Evolutionary conservation across 2,797 vertebrate species (phyloP), one percentile per base, ranked within the genome.

Genomic region (Neosilurus mollespiculum): DNA sequence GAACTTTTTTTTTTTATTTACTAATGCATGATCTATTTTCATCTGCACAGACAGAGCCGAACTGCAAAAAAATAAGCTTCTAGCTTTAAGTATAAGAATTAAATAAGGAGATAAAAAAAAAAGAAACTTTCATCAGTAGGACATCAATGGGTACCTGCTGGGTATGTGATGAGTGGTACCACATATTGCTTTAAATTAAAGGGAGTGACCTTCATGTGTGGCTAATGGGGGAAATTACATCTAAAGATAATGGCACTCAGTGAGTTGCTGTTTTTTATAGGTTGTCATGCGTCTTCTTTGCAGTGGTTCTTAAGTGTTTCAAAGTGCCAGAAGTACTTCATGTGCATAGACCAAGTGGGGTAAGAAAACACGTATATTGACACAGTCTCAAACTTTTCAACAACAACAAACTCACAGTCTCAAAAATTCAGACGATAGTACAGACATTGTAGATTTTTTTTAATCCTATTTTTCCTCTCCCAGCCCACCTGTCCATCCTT

Each of bases 71-170:
- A n/a, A n/a, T n/a, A n/a, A n/a, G n/a, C n/a, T n/a, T n/a, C n/a
- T n/a, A n/a, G n/a, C n/a, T n/a, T n/a, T n/a, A n/a, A n/a, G n/a
- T n/a, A n/a, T n/a, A n/a, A 43, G 54, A 81, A 83, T 84, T 64
- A 83, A 56, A 72, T 59, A 75, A 22, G 54, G 53, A 4, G 67
- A 49, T 61, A 26, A 70, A 77, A 10, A 24, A 9, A 72, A 34
- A 54, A 67, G 66, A n/a, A 61, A 81, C 80, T 76, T 81, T 79
- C 66, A 84, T 59, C 86, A 71, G 81, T 70, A 83, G 88, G 83
- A 83, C 80, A 86, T 87, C 70, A 86, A 87, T 85, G 83, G 87
- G 69, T 58, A 79, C 86, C 66, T 80, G 85, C 84, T 87, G 88
- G 78, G 80, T 58, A 84, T 37, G 80, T 88, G 86, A 89, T 87